Evolutionary conservation across 2,888 invertebrate species (phyloP), one percentile per base, ranked within the genome.

Genomic region (Ichneumoninae sp.): DNA sequence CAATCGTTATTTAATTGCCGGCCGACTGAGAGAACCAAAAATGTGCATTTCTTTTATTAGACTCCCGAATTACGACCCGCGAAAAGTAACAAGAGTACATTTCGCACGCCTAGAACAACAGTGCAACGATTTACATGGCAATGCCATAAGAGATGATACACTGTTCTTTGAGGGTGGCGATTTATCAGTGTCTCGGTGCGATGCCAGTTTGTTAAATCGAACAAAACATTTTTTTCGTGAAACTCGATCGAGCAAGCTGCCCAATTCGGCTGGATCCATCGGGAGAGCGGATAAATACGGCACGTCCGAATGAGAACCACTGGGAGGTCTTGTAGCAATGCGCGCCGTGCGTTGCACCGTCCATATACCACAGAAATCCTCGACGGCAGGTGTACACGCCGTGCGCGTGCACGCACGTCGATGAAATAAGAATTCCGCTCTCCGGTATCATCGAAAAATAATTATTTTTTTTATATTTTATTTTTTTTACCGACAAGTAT

Each of bases 311-410:
- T 68, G 84, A 84, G 84, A 81, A 75, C 84, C 84, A 75, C 84
- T 84, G 84, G 10, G 60, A 70, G 50, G 40, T 7, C 40, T 84
- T 72, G 81, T 87, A 74, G 80, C 79, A 82, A 82, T 82, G 75
- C 84, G 74, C 76, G 80, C 62, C 66, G 80, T 74, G 70, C 81
- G 84, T 82, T 83, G 86, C 82, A 86, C 80, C 81, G 78, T 86
- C 85, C 85, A 86, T 86, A 87, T 86, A 84, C 84, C 85, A 84
- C 86, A 85, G 84, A 82, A 86, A 80, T 83, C 75, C 77, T 74
- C 80, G 82, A 84, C 84, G 85, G 87, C 87, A 87, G 87, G 87
- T 87, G 87, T 84, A 80, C 78, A 65, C 57, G 33, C 44, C 75
- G 71, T 69, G 62, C 50, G 52, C 62, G 65, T 79, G 65, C 74